phyloP scores from a whole-genome alignment of 2,113 vertebrate species.

The Muscicapa adusta region DNA sequence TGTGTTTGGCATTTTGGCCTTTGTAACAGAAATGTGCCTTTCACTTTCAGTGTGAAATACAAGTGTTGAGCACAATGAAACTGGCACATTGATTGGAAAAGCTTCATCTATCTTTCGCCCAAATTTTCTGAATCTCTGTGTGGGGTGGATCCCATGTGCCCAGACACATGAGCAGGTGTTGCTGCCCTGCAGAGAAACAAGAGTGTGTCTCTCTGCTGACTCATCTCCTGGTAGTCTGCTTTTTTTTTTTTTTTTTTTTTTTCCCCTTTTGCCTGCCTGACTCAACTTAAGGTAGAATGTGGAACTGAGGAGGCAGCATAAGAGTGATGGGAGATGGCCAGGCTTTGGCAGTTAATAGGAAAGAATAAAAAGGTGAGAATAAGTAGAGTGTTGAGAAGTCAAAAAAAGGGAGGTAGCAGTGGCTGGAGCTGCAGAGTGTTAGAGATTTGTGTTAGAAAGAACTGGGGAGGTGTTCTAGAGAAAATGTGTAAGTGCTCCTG shows the following conservation, averaged over 20 bases:
- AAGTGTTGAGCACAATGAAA: not conserved
- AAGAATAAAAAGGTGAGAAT: not conserved
- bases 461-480: not conserved
- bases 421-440: not conserved
- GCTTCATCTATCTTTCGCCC: not conserved
- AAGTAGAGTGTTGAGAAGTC: not conserved
- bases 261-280: not conserved
- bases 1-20: not conserved
- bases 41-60: not conserved
- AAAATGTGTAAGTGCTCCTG: not conserved
- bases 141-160: not conserved
- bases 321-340: not conserved
- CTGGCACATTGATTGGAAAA: not conserved
- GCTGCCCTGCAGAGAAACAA: not conserved
- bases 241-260: not conserved
- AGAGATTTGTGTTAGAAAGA: not conserved
- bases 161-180: not conserved
- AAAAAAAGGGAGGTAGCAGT: not conserved
- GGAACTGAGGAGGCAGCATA: not conserved
- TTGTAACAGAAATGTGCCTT: not conserved
- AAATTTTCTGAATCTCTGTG: not conserved
- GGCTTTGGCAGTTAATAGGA: not conserved
- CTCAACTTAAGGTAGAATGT: not conserved
- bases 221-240: not conserved
- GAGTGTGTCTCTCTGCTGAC: not conserved